Conservation (phyloP, 1,140 invertebrate genomes). For the Drosophila prosaltans region DNA sequence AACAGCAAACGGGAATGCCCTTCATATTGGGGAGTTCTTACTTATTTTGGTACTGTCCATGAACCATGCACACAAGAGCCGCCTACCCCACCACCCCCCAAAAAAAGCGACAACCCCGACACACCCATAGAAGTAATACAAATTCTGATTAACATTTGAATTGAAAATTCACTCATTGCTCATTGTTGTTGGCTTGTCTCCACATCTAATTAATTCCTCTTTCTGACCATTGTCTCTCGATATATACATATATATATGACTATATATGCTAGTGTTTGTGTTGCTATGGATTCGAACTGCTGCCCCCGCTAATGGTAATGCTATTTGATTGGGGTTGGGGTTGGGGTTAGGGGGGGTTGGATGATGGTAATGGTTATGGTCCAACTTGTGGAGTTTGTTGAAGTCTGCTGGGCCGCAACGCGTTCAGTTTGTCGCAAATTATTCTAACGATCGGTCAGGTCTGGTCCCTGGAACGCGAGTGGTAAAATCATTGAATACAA, state of each 20-base stretch:
- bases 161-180: constrained; percentile 63
- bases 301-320: constrained; percentile 68
- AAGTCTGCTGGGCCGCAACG: constrained; percentile 40
- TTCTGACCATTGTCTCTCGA: constrained; percentile 54
- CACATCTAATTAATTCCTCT: constrained; percentile 80
- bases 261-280: constrained; percentile 41
- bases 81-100: constrained; percentile 25
- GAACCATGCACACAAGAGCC: constrained; percentile 72
- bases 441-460: constrained; percentile 82
- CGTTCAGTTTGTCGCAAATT: constrained; percentile 77
- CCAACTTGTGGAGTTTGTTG: constrained; percentile 37
- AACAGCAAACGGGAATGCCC: constrained; percentile 51
- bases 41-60: constrained; percentile 52
- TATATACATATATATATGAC: background rate
- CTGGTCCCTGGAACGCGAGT: constrained; percentile 32
- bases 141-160: constrained; percentile 77
- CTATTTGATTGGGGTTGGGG: constrained; percentile 1
- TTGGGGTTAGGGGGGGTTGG: background rate
- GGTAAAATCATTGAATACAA: background rate
- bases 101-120: constrained; percentile 20
- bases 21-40: constrained; percentile 62
- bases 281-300: constrained; percentile 50
- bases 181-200: constrained; percentile 74
- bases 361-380: constrained; percentile 52
- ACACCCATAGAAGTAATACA: constrained; percentile 49